These are phyloP conservation scores for Dendrolimus houi DNA, from an alignment of 2,888 invertebrate species.

Conservation along the genomic window DNA sequence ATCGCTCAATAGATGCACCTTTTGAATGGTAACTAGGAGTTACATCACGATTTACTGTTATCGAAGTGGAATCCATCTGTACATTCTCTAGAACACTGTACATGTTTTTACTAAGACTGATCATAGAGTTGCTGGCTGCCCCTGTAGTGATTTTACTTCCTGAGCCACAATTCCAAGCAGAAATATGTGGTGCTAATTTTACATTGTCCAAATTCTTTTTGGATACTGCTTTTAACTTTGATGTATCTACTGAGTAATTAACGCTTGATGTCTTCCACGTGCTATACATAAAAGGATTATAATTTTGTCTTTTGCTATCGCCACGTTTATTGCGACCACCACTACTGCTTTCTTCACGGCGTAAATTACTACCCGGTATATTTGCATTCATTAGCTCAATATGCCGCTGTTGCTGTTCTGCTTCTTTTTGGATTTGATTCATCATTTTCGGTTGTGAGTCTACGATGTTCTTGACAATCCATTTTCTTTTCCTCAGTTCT, in stretches of 20 bases:
- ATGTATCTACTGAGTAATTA: slow-evolving; percentile 53
- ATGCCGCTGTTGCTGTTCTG: slow-evolving; percentile 87
- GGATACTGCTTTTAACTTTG: slow-evolving; percentile 54
- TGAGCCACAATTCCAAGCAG: slow-evolving; percentile 58
- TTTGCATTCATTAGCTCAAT: slow-evolving; percentile 74
- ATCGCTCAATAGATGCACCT: slow-evolving; percentile 66
- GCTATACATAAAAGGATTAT: slow-evolving; percentile 42
- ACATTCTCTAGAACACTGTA: slow-evolving; percentile 54
- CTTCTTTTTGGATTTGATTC: slow-evolving; percentile 94
- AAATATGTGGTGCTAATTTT: slow-evolving; percentile 53
- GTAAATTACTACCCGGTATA: slow-evolving; percentile 49
- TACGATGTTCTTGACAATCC: slow-evolving; percentile 88
- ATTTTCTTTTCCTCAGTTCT: slow-evolving; percentile 87
- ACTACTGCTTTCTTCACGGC: slow-evolving; percentile 77
- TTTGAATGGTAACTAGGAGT: slow-evolving; percentile 54
- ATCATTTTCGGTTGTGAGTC: slow-evolving; percentile 95
- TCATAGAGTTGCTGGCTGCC: slow-evolving; percentile 37
- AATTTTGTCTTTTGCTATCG: slow-evolving; percentile 47
- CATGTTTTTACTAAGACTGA: slow-evolving; percentile 50
- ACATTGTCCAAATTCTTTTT: slow-evolving; percentile 55
- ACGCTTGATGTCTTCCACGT: slow-evolving; percentile 46
- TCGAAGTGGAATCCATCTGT: slow-evolving; percentile 46
- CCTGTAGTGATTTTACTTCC: slow-evolving; percentile 51
- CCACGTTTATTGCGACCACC: slow-evolving; percentile 52
- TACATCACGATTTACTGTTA: slow-evolving; percentile 55